Evolutionary conservation across 2,797 vertebrate genomes (phyloP).

Genomic region (Tenualosa ilisha): DNA sequence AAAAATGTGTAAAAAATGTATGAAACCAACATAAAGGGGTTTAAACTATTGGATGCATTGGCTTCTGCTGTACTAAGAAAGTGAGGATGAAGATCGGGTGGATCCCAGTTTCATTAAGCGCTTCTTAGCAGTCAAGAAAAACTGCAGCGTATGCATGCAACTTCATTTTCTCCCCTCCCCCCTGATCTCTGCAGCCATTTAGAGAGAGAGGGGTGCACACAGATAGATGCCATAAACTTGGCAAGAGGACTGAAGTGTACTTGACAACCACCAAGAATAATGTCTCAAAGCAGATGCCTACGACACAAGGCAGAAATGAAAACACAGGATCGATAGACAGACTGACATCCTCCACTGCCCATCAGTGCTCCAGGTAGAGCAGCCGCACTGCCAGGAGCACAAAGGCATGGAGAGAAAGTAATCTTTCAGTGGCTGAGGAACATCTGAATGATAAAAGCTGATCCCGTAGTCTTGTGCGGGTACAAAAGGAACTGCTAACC

Average conservation of each 20-base stretch:
- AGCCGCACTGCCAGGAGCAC: neutral
- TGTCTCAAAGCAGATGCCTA: neutral
- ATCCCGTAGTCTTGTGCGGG: neutral
- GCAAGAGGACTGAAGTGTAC: neutral
- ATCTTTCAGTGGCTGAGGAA: constrained; percentile 1
- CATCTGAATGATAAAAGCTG: constrained; percentile 25
- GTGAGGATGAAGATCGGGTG: no score
- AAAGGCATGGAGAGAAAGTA: neutral
- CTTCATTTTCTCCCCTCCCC: constrained; percentile 3
- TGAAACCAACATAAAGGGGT: no score
- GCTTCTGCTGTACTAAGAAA: no score
- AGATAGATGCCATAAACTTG: neutral
- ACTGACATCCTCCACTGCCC: neutral
- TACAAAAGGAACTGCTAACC: constrained; percentile 15
- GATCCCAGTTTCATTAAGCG: neutral
- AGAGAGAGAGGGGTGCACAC: neutral
- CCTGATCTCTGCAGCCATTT: neutral
- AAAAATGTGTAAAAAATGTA: no score
- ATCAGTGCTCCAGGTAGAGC: neutral
- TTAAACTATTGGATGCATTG: no score
- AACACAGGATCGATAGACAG: constrained; percentile 1
- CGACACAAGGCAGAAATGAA: neutral
- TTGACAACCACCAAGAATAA: neutral
- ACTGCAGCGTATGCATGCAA: neutral
- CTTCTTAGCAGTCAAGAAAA: no score